Evolutionary conservation across 2,888 invertebrate genomes (phyloP).

Genomic region (Nomada goodeniana): DNA sequence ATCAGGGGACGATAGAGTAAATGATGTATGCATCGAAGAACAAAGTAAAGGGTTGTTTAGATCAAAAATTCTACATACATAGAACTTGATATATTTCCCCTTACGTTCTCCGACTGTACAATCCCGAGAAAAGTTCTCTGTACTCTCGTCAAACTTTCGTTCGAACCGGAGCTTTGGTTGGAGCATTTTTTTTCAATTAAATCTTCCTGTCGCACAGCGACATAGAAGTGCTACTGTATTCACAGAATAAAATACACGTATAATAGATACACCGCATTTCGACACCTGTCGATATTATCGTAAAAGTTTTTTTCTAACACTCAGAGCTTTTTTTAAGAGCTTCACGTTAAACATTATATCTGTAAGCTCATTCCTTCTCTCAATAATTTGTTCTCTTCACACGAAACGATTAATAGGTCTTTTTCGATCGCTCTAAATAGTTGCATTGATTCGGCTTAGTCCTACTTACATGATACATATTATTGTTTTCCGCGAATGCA

Average conservation of each 20-base stretch:
- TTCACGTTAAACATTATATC: conserved; percentile 56
- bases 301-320: conserved; percentile 66
- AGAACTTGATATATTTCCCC: conserved; percentile 57
- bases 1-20: conserved; percentile 66
- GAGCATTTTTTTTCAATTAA: conserved; percentile 63
- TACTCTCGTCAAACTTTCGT: conserved; percentile 62
- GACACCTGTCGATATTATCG: conserved; percentile 67
- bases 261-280: conserved; percentile 71
- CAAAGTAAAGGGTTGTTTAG: conserved; percentile 63
- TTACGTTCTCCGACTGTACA: conserved; percentile 65
- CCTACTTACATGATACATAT: conserved; percentile 69
- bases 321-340: conserved; percentile 63
- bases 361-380: conserved; percentile 65
- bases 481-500: conserved; percentile 71
- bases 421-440: conserved; percentile 65
- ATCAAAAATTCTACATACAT: conserved; percentile 66
- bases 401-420: conserved; percentile 61
- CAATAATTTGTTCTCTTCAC: conserved; percentile 38
- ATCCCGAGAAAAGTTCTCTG: conserved; percentile 58
- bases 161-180: conserved; percentile 67
- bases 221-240: conserved; percentile 71
- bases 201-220: conserved; percentile 73
- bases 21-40: conserved; percentile 64
- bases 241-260: conserved; percentile 74
- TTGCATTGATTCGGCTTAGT: conserved; percentile 74